These are phyloP conservation scores for Pristiophorus japonicus DNA, from an alignment of 2,113 vertebrate genomes.

Conservation along the genomic window DNA sequence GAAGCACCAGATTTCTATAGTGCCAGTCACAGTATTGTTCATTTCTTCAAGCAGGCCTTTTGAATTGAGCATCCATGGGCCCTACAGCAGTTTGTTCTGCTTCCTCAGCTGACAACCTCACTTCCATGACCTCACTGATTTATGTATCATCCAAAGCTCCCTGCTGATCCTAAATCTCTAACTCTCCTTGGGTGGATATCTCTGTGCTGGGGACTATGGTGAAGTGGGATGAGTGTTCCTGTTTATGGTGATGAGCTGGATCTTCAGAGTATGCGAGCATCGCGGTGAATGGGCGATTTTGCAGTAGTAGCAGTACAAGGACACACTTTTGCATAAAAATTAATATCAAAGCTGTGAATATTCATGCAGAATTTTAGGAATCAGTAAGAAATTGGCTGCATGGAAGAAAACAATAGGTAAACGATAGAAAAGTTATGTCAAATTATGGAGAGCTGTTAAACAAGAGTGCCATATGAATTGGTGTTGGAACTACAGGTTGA, in stretches of 20 bases:
- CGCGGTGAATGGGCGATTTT: background rate
- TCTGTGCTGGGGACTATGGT: background rate
- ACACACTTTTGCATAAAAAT: background rate
- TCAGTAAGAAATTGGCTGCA: background rate
- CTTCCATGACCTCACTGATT: background rate
- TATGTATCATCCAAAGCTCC: background rate
- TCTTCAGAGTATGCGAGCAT: background rate
- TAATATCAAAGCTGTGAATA: background rate
- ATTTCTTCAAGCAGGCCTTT: background rate
- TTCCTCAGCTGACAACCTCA: background rate
- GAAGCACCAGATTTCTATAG: background rate
- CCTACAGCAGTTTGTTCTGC: background rate
- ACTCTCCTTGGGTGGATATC: too few relatives aligned
- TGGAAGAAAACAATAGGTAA: background rate
- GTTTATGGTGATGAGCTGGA: background rate
- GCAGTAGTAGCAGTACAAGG: background rate
- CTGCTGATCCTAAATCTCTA: too few relatives aligned
- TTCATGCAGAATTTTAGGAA: background rate
- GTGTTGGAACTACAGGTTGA: background rate
- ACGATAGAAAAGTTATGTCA: background rate
- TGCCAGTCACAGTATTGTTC: background rate
- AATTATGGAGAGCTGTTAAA: too few relatives aligned
- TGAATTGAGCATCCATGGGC: background rate
- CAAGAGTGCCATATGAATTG: background rate
- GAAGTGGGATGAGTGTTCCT: background rate